Conservation (phyloP, 1,140 invertebrate genomes). For the Lepidotrigona ventralis region DNA sequence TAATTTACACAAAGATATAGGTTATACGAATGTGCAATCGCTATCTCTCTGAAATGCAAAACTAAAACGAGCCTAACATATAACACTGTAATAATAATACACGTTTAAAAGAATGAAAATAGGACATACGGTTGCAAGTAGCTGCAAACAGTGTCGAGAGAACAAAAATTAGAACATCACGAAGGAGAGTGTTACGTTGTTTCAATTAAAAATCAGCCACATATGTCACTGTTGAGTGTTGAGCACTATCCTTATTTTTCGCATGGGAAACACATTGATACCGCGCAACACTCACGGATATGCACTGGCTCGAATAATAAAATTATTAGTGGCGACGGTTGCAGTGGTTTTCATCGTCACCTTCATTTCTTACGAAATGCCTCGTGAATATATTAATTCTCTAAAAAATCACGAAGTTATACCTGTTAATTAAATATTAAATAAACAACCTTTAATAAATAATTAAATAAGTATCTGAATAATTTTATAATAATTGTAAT, state of each 20-base stretch:
- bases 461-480: not conserved
- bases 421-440: not conserved
- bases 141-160: not conserved
- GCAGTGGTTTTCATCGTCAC: constrained; percentile 11
- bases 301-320: constrained; percentile 14
- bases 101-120: too few species aligned
- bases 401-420: not conserved
- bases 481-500: too few species aligned
- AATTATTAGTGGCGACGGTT: constrained; percentile 6
- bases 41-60: not conserved
- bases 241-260: constrained; percentile 40
- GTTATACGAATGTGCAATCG: constrained; percentile 1
- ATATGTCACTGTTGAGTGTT: constrained; percentile 30
- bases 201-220: constrained; percentile 31
- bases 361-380: not conserved
- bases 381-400: not conserved
- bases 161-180: constrained; percentile 26
- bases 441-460: not conserved
- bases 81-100: not conserved
- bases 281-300: constrained; percentile 5
- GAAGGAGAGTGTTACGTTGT: not conserved
- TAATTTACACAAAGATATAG: constrained; percentile 12
- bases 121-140: constrained; percentile 37
- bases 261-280: constrained; percentile 20
- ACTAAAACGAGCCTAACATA: not conserved